phyloP scores from a whole-genome alignment of 2,113 vertebrate species.

The Aythya baeri region DNA sequence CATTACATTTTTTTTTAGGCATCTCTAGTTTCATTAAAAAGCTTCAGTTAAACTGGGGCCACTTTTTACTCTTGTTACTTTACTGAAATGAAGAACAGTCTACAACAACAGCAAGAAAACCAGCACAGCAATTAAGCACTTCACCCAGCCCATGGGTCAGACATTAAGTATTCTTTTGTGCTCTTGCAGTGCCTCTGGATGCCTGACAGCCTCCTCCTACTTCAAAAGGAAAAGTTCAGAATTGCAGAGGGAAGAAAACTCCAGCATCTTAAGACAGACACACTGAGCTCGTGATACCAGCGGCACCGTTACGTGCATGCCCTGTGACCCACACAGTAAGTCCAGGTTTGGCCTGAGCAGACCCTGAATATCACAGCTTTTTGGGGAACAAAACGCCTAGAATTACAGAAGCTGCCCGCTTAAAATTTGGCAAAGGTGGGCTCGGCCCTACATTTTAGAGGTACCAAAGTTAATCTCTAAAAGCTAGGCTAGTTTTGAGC shows the following conservation, averaged over 20 bases:
- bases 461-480: neutral
- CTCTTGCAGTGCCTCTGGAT: neutral
- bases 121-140: neutral
- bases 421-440: neutral
- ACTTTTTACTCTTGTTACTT: neutral
- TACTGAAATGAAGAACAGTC: neutral
- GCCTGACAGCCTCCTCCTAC: neutral
- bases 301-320: fast-evolving
- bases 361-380: neutral
- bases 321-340: fast-evolving
- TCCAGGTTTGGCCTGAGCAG: neutral
- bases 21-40: neutral
- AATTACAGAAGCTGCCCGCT: neutral
- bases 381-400: neutral
- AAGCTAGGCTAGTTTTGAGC: neutral
- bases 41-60: neutral
- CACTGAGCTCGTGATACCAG: neutral
- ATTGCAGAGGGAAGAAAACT: fast-evolving
- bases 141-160: neutral
- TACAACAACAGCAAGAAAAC: neutral
- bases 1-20: neutral
- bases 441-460: fast-evolving
- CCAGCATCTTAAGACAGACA: neutral
- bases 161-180: neutral
- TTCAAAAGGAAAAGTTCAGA: neutral